Evolutionary conservation across 2,113 vertebrate genomes (phyloP).

Genomic region (Nyctereutes procyonoides): DNA sequence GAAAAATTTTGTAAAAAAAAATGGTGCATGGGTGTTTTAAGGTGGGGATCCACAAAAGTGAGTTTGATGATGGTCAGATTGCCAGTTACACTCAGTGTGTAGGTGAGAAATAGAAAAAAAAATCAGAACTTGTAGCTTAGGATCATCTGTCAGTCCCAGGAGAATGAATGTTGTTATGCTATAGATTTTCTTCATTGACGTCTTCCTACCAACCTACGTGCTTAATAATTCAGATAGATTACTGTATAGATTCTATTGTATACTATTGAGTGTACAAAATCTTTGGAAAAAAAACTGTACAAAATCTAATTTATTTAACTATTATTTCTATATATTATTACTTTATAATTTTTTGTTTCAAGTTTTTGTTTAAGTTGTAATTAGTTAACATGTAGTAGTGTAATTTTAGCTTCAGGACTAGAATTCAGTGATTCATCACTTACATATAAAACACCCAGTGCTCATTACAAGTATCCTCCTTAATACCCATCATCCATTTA

Average conservation of each 20-base stretch:
- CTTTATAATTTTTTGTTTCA: too few species aligned
- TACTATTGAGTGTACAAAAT: too few species aligned
- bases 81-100: slow-evolving; percentile 35
- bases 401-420: too few species aligned
- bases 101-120: slow-evolving; percentile 68
- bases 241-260: not conserved
- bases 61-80: slow-evolving; percentile 63
- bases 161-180: slow-evolving; percentile 58
- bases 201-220: not conserved
- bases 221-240: not conserved
- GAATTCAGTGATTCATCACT: too few species aligned
- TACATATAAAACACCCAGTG: too few species aligned
- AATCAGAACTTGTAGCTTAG: not conserved
- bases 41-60: slow-evolving; percentile 1
- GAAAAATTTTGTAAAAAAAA: slow-evolving; percentile 75
- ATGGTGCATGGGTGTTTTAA: slow-evolving; percentile 72
- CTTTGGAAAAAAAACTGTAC: not conserved
- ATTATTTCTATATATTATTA: not conserved
- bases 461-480: too few species aligned
- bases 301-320: not conserved
- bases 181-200: slow-evolving; percentile 6
- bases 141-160: slow-evolving; percentile 43
- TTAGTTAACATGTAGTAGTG: too few species aligned
- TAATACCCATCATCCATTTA: too few species aligned
- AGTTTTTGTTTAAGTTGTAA: too few species aligned